Evolutionary conservation across 1,140 invertebrate genomes (phyloP), one percentile per base, ranked within the genome.

Genomic region (Tetragonula clypearis): DNA sequence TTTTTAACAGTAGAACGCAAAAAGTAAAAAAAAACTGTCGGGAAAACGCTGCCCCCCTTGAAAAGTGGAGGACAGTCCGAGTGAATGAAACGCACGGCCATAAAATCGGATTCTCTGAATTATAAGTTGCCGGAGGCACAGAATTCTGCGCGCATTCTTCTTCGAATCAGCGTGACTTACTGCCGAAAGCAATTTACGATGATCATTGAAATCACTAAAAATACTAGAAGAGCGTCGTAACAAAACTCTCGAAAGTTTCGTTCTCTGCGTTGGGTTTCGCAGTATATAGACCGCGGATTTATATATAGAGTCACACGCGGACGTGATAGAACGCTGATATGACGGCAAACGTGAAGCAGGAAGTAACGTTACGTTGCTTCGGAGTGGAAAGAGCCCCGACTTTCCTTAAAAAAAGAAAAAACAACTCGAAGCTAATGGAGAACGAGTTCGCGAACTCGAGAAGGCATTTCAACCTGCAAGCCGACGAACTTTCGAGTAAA

Each of bases 271-370:
- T 8, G 1, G 14, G n/a, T 5, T 15, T 65, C 62, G 62, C 15
- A 26, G 15, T 2, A 26, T 58, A 58, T 17, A 17, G n/a, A 66
- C 5, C 30, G 30, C 30, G 30, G 30, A 30, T 30, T 30, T 30
- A 23, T 0, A 1, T n/a, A n/a, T 62, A n/a, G 35, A 35, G 2
- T 12, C 3, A 1, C 11, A 1, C 12, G 12, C 3, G 23, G 12
- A 60, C 23, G 23, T 62, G 41, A 49, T 8, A 8, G 41, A 49
- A 49, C 41, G 41, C 41, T 49, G 41, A 49, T 49, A 49, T 49
- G 30, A 30, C 41, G 41, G 41, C 6, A 8, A 49, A 49, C 41
- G 41, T 8, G 41, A 0, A 49, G 41, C 41, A 49, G 41, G 41
- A 49, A 49, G 41, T 8, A 49, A 49, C 41, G 41, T 49, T 8